Base-by-base conservation (phyloP, 2,797 vertebrate species). In the Smutsia temminckii region DNA sequence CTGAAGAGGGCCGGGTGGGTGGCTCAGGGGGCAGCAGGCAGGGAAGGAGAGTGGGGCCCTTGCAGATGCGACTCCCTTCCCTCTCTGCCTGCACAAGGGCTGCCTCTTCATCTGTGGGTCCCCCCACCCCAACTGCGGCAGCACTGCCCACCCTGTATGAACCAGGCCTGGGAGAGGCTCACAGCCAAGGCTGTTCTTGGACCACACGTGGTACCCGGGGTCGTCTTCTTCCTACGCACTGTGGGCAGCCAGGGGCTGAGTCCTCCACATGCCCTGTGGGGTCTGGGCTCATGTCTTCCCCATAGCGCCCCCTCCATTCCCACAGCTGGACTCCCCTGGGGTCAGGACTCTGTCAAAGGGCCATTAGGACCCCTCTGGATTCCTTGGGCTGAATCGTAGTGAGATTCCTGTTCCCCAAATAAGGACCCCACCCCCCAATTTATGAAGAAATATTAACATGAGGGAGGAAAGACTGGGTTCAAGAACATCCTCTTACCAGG, bases 401-500 rank as follows among this genome's bases (percentile, higher is more conserved):
- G 37, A 77, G 83, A 55, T 55, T 74, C 77, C 53, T 29, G 9
- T 59, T 66, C 84, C 72, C 64, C 32, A 25, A 42, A 89, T 57
- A 11, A 32, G 8, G 0, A 78, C 18, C 20, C 25, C 40, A 46
- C 20, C n/a, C 37, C 20, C 8, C 23, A 40, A 57, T 23, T 42
- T 53, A 23, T 23, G 64, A 86, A 46, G 66, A 61, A 83, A 53
- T 23, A 14, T 7, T 55, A 64, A 63, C 42, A n/a, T 18, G 29
- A n/a, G 25, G 40, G 29, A n/a, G 25, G 40, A 27, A 20, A 34
- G 42, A 32, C 55, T 37, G n/a, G 49, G 85, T 49, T 71, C 78
- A 3, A 64, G 68, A 75, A 66, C 1, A 1, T 61, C 7, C 92
- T 98, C 99, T 99, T 98, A 99, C 99, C 99, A 3, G 99, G 99